A percentile compares a stretch with the other conserved stretches of the same genome.
These are phyloP conservation scores for Caenorhabditis becei DNA, from an alignment of 2,888 invertebrate genomes.

Conservation along the genomic window DNA sequence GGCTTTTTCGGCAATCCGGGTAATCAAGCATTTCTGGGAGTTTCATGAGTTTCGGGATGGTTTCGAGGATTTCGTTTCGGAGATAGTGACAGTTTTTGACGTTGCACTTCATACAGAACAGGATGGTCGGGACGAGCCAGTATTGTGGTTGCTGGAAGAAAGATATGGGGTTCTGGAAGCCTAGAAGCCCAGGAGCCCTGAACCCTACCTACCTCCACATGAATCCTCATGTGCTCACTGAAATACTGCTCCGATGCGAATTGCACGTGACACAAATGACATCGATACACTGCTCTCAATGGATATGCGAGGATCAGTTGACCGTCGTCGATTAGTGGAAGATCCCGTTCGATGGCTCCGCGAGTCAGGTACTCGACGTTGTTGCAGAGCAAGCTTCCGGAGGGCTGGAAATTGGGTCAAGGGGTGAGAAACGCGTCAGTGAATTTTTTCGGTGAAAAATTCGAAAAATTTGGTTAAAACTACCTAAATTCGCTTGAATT, in stretches of 20 bases:
- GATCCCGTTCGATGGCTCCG: constrained; percentile 11
- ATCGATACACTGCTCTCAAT: constrained; percentile 12
- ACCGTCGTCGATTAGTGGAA: constrained; percentile 16
- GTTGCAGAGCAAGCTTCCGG: constrained; percentile 19
- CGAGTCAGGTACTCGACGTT: constrained; percentile 10
- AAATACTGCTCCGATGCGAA: constrained; percentile 21
- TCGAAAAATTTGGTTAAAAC: too few relatives aligned
- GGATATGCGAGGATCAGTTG: constrained; percentile 19
- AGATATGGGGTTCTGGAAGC: too few relatives aligned
- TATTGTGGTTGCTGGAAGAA: constrained; percentile 39
- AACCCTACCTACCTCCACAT: constrained; percentile 16
- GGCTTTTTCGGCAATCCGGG: constrained; percentile 9
- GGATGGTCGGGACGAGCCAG: constrained; percentile 25
- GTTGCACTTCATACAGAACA: constrained; percentile 19
- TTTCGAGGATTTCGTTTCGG: constrained; percentile 7
- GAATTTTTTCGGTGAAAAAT: too few relatives aligned
- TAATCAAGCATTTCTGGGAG: not conserved
- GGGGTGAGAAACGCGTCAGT: too few relatives aligned
- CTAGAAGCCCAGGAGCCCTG: too few relatives aligned
- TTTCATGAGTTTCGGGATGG: constrained; percentile 22
- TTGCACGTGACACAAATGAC: constrained; percentile 20
- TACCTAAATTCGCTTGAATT: too few relatives aligned
- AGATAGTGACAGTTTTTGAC: constrained; percentile 13
- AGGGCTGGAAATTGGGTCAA: constrained; percentile 31
- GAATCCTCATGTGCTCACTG: constrained; percentile 16